Base-by-base conservation (phyloP, 2,113 vertebrate species). In the Excalfactoria chinensis region DNA sequence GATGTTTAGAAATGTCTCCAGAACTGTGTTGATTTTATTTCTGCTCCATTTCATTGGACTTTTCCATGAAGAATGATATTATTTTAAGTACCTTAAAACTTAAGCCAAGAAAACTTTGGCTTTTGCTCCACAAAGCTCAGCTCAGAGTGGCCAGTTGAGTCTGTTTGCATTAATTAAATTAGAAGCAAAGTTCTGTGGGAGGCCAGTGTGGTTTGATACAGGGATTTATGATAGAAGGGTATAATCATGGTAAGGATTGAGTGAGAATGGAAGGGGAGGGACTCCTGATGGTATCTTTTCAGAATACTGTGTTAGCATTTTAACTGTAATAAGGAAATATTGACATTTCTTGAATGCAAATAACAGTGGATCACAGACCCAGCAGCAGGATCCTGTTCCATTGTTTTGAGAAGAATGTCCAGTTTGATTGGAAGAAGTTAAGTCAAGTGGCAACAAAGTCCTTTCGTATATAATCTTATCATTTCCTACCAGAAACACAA, bases 1-100 rank as follows among this genome's bases (percentile, higher is more conserved):
- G 19, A 64, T 58, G 12, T 72, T 90, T 84, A 92, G 62, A 87
- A 92, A 55, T 51, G 81, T 55, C 41, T 82, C 58, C 63, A 86
- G 58, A 88, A 66, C n/a, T 2, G 21, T 82, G 11, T 70, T 79
- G 4, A 22, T 81, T 95, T 93, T 72, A 84, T 84, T 95, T 90
- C 73, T 90, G 12, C 86, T 93, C 40, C 13, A 40, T 77, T 93
- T 93, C 64, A 93, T 88, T 84, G 59, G 37, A 84, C 10, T 94
- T 95, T 93, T 95, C 73, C 77, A 73, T 84, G 63, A 88, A 93
- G 48, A 75, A 66, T 81, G 32, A 19, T 82, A 75, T 84, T 90
- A 86, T 86, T 94, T 88, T 93, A 90, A 92, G 84, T 88, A 94
- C 21, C 32, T 89, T 56, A 76, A 92, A 13, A 26, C 17, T 7